phyloP scores from a whole-genome alignment of 2,888 invertebrate species.

The Dendrolimus pini region DNA sequence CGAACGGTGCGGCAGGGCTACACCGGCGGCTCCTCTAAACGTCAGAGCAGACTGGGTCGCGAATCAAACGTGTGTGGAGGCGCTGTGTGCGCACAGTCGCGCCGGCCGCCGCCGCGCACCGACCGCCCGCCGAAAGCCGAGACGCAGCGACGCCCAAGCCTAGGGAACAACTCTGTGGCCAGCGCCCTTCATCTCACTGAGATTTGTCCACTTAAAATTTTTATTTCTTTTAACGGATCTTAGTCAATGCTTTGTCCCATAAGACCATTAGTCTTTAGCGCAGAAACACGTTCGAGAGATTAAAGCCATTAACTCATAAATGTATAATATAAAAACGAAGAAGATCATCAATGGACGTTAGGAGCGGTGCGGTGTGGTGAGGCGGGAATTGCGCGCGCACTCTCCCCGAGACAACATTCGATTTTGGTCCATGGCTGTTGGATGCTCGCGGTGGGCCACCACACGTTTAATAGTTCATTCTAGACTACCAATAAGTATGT shows the following conservation, averaged over 20 bases:
- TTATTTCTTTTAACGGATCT: not conserved
- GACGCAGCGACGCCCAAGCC: constrained; percentile 75
- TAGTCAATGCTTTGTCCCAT: no score
- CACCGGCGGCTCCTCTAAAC: constrained; percentile 67
- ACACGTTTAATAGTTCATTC: constrained; percentile 72
- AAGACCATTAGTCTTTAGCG: no score
- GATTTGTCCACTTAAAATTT: constrained; percentile 8
- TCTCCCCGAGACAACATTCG: constrained; percentile 69
- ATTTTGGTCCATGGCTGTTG: constrained; percentile 77
- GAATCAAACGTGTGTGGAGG: constrained; percentile 66
- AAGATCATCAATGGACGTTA: constrained; percentile 72
- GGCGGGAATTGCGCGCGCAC: constrained; percentile 67
- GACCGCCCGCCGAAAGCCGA: constrained; percentile 60
- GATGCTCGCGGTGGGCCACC: constrained; percentile 69
- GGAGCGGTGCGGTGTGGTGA: constrained; percentile 51
- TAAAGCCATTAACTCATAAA: constrained; percentile 15
- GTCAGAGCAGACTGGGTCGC: constrained; percentile 73
- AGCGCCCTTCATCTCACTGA: constrained; percentile 47
- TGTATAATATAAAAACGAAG: constrained; percentile 57
- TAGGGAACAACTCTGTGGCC: constrained; percentile 55
- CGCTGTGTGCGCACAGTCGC: constrained; percentile 58
- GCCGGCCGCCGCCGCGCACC: constrained; percentile 59
- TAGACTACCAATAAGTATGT: constrained; percentile 47
- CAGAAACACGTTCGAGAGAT: not conserved
- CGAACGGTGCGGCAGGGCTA: constrained; percentile 43